Base-by-base conservation (phyloP, 2,797 vertebrate species). In the Spinibarbus caldwelli region DNA sequence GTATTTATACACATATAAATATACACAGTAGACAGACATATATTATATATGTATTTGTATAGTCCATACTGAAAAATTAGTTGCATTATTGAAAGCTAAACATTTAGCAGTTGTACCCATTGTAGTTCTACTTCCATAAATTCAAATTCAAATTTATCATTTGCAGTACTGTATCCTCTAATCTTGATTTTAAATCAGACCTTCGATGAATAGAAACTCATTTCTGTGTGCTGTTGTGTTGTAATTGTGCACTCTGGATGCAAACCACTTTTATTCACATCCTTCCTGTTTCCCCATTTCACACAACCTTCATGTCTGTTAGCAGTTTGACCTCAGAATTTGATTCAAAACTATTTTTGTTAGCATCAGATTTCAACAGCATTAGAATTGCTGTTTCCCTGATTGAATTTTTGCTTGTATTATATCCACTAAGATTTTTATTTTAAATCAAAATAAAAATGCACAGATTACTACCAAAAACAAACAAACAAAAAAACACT, bases 261-360 rank as follows among this genome's bases (percentile, higher is more conserved):
- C 31, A 78, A 26, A 62, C 59, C 41, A 14, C 57, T 64, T 19
- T 64, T 66, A 11, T 79, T 34, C 17, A 66, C 41, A 66, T n/a
- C 29, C 78, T 67, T 49, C 62, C 43, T 49, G 78, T 67, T 68
- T 80, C 62, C 11, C 43, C n/a, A n/a, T n/a, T n/a, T n/a, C n/a
- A n/a, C n/a, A n/a, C n/a, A n/a, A n/a, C 11, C 2, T 43, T 78
- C 41, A 43, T 43, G 5, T 45, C 9, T 64, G 77, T 67, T 43
- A 34, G 62, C 62, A 68, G 26, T 68, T 49, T 66, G 6, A 67
- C 11, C 31, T 14, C 64, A 15, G 34, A 68, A 78, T 77, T 54
- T 52, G 47, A 78, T 34, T 64, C 3, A 0, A 47, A 47, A 45
- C 26, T 23, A 29, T 29, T 78, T 57, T 78, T n/a, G 75, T 78